Percentiles rank a stretch among this genome's conserved stretches.
Evolutionary conservation across 2,113 vertebrate species (phyloP).

Genomic region (Siphamia tubifer): DNA sequence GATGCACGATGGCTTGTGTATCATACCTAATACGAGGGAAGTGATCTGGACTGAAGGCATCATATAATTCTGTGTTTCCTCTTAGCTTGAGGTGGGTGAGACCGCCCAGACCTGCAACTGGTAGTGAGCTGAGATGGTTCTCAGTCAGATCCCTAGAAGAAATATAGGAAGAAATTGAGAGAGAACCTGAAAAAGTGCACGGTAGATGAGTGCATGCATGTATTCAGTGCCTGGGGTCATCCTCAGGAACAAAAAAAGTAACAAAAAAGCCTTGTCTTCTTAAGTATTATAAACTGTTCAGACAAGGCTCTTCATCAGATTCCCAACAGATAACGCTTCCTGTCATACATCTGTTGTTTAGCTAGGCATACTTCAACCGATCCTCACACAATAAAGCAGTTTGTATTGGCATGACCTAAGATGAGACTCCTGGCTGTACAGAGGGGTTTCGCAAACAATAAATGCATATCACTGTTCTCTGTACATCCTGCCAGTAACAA

Average conservation of each 20-base stretch:
- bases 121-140: constrained; percentile 85
- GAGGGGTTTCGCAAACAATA: constrained; percentile 18
- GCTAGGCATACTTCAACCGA: constrained; percentile 20
- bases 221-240: constrained; percentile 17
- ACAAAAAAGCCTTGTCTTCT: constrained; percentile 6
- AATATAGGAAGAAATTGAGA: background rate
- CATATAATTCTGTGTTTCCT: constrained; percentile 87
- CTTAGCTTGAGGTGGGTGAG: constrained; percentile 92
- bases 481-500: constrained; percentile 43
- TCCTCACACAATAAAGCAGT: constrained; percentile 32
- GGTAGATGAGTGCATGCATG: background rate
- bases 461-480: constrained; percentile 20
- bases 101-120: constrained; percentile 84
- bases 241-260: background rate
- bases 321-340: constrained; percentile 13
- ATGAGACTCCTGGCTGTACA: constrained; percentile 23
- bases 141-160: constrained; percentile 86
- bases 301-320: constrained; percentile 26
- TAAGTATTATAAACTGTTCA: constrained; percentile 22
- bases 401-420: constrained; percentile 45
- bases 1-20: background rate
- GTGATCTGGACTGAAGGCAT: constrained; percentile 86
- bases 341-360: constrained; percentile 45
- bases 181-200: background rate
- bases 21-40: constrained; percentile 91